These are phyloP conservation scores for Cremastinae sp. DNA, from an alignment of 2,888 invertebrate species.

Conservation along the genomic window DNA sequence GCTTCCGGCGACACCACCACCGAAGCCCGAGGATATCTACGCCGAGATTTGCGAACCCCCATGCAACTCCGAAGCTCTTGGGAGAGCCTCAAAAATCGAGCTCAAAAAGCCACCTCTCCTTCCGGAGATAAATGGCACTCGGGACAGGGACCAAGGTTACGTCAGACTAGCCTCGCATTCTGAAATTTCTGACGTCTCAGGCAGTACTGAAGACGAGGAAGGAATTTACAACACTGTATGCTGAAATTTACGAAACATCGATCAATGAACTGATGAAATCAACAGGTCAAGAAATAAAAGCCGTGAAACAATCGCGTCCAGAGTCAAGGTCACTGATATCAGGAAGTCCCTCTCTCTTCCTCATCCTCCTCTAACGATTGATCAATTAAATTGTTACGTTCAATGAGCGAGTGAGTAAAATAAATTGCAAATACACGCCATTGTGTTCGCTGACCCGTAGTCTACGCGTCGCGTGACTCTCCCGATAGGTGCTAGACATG, in stretches of 20 bases:
- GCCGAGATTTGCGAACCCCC: slow-evolving; percentile 78
- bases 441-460: slow-evolving; percentile 64
- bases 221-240: slow-evolving; percentile 79
- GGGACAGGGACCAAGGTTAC: slow-evolving; percentile 75
- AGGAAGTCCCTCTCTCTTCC: neutral
- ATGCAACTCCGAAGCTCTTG: slow-evolving; percentile 45
- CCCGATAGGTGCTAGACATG: slow-evolving; percentile 70
- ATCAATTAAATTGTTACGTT: slow-evolving; percentile 72
- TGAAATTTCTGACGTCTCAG: slow-evolving; percentile 75
- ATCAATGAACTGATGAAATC: slow-evolving; percentile 16
- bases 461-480: slow-evolving; percentile 71
- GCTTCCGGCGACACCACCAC: slow-evolving; percentile 73
- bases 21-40: slow-evolving; percentile 76
- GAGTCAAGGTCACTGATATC: slow-evolving; percentile 27
- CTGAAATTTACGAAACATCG: slow-evolving; percentile 63
- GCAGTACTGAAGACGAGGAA: slow-evolving; percentile 77
- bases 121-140: slow-evolving; percentile 63
- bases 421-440: slow-evolving; percentile 36
- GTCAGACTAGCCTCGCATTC: slow-evolving; percentile 75
- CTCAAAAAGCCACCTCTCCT: slow-evolving; percentile 70
- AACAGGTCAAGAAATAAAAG: neutral
- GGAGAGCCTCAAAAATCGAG: slow-evolving; percentile 60
- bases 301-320: slow-evolving; percentile 28
- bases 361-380: slow-evolving; percentile 64
- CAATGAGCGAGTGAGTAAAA: slow-evolving; percentile 52